Conservation (phyloP, 2,113 vertebrate genomes). For the Calonectris borealis region DNA sequence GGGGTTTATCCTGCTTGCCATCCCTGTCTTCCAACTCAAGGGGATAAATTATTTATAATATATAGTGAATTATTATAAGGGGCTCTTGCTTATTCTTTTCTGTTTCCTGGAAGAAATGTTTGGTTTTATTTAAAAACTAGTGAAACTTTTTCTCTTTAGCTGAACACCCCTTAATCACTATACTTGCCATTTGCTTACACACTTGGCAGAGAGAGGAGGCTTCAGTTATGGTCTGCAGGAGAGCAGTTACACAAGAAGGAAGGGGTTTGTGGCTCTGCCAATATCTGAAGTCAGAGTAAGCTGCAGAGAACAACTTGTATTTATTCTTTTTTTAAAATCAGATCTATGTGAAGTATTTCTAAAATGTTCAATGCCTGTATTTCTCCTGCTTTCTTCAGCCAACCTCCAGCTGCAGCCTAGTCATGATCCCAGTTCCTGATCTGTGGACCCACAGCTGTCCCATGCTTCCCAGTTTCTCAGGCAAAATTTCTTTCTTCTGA, state of each 20-base stretch:
- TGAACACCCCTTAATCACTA: not conserved
- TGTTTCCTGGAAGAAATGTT: not conserved
- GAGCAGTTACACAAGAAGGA: not conserved
- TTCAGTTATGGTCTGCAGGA: not conserved
- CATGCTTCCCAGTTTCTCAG: not conserved
- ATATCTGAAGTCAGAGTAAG: not conserved
- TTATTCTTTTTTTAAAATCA: not conserved
- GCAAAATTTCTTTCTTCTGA: not conserved
- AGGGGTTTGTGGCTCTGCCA: fast-evolving
- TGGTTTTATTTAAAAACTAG: not conserved
- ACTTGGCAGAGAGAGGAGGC: not conserved
- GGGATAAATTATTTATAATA: too few species aligned
- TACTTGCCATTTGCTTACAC: not conserved
- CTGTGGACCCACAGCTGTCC: not conserved
- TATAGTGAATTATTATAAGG: too few species aligned
- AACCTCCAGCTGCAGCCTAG: not conserved
- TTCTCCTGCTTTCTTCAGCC: not conserved
- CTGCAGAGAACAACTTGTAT: not conserved
- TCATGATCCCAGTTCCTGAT: not conserved
- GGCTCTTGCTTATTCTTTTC: not conserved
- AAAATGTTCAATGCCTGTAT: fast-evolving
- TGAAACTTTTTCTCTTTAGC: not conserved
- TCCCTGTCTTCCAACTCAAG: too few species aligned
- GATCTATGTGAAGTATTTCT: not conserved
- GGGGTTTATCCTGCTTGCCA: too few species aligned